A percentile compares a stretch with the other conserved stretches of the same genome.
phyloP scores from a whole-genome alignment of 2,113 vertebrate species.

The Pogona vitticeps region DNA sequence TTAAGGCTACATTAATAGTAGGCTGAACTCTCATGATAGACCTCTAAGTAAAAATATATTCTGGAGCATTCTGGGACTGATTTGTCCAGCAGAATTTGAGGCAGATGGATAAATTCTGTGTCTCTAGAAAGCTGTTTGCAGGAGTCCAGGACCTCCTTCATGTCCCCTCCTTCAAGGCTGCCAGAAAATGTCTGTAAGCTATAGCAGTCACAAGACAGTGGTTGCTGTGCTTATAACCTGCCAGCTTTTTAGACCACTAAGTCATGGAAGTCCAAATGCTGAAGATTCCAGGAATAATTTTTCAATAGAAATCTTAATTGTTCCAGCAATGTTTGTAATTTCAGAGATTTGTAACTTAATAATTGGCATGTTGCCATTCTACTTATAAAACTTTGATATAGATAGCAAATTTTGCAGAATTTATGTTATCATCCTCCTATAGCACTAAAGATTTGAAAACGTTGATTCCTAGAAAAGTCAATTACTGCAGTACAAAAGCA shows the following conservation, averaged over 20 bases:
- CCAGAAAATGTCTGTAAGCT: not conserved
- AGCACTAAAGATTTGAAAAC: no score
- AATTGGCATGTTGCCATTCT: no score
- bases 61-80: not conserved
- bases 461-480: no score
- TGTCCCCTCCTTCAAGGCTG: not conserved
- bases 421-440: no score
- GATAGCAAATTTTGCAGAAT: no score
- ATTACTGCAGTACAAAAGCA: no score
- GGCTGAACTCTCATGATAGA: not conserved
- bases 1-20: not conserved
- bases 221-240: not conserved
- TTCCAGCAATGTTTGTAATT: no score
- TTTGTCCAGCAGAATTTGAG: not conserved
- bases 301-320: no score
- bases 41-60: not conserved
- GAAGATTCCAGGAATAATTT: no score
- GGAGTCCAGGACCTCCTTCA: not conserved
- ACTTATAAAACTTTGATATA: no score
- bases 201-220: not conserved
- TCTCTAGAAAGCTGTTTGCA: not conserved
- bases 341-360: no score
- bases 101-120: not conserved
- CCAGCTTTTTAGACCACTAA: not conserved
- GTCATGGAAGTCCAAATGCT: no score